These are phyloP conservation scores for Eurytoma californica DNA, from an alignment of 2,888 invertebrate species.

Conservation along the genomic window DNA sequence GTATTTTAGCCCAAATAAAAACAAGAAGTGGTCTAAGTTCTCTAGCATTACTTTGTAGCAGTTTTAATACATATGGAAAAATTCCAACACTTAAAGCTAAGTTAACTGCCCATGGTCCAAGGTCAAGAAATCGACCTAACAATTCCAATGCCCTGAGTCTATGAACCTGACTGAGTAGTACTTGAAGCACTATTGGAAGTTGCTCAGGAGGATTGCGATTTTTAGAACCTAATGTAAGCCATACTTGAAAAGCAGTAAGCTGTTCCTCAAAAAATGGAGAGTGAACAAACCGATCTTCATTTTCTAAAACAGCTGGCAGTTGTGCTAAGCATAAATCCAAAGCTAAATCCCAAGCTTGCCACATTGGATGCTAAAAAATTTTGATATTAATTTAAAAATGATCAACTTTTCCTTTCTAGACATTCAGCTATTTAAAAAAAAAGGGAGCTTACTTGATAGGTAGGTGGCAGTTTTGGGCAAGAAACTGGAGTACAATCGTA, in stretches of 20 bases:
- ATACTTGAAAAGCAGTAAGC: constrained; percentile 97
- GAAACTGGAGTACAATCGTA: constrained; percentile 99
- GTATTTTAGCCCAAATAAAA: constrained; percentile 99
- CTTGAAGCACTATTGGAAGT: constrained; percentile 97
- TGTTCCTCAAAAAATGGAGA: constrained; percentile 98
- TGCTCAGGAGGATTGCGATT: constrained; percentile 93
- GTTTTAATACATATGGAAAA: constrained; percentile 97
- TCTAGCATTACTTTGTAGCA: constrained; percentile 94
- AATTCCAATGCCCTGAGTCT: constrained; percentile 95
- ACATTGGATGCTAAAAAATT: constrained; percentile 85
- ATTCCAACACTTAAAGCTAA: constrained; percentile 97
- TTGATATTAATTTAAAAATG: constrained; percentile 2
- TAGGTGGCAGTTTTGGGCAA: constrained; percentile 92
- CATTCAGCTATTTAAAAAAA: not conserved
- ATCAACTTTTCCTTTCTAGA: constrained; percentile 28
- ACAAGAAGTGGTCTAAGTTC: constrained; percentile 95
- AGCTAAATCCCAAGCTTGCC: constrained; percentile 98
- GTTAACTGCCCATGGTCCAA: constrained; percentile 97
- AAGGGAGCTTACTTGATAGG: constrained; percentile 80
- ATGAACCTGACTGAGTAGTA: constrained; percentile 86
- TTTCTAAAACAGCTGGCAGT: constrained; percentile 85
- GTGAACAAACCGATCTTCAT: constrained; percentile 81
- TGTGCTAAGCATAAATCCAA: constrained; percentile 95
- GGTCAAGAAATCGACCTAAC: constrained; percentile 93
- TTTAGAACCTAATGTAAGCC: constrained; percentile 88